These are phyloP conservation scores for Drosophila peninsularis DNA, from an alignment of 2,888 invertebrate genomes.

Conservation along the genomic window DNA sequence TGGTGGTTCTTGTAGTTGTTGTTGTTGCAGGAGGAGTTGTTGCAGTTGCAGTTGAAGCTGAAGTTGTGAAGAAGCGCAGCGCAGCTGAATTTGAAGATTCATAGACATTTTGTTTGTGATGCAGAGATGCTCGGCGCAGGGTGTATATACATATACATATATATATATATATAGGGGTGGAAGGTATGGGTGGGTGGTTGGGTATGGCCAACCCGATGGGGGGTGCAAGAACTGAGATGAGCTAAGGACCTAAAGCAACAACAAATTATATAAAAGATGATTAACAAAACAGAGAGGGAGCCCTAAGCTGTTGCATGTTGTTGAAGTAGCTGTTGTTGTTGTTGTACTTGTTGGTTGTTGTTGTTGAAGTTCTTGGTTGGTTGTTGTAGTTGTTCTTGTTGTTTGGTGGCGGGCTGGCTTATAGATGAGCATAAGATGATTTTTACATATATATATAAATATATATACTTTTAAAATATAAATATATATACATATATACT, in stretches of 20 bases:
- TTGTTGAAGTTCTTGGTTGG: slow-evolving; percentile 25
- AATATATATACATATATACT: neutral
- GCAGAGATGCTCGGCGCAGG: slow-evolving; percentile 14
- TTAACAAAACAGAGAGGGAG: slow-evolving; percentile 16
- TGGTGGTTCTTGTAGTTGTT: slow-evolving; percentile 35
- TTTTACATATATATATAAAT: slow-evolving; percentile 3
- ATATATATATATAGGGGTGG: neutral
- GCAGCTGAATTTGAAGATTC: slow-evolving; percentile 38
- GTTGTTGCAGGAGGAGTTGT: slow-evolving; percentile 28
- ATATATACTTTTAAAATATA: neutral
- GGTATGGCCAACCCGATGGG: slow-evolving; percentile 21
- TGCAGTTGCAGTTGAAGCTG: slow-evolving; percentile 35
- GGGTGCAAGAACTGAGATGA: slow-evolving; percentile 37
- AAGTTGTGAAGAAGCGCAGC: slow-evolving; percentile 36
- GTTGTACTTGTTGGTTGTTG: slow-evolving; percentile 23
- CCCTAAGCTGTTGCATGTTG: slow-evolving; percentile 26
- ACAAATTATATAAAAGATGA: slow-evolving; percentile 24
- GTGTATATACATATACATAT: neutral
- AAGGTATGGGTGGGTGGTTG: neutral
- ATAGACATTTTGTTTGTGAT: slow-evolving; percentile 12
- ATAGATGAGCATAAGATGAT: slow-evolving; percentile 51
- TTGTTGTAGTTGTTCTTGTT: slow-evolving; percentile 14
- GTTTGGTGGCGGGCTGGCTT: slow-evolving; percentile 55
- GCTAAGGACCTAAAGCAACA: slow-evolving; percentile 31
- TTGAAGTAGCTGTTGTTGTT: slow-evolving; percentile 24